Conservation (phyloP, 2,888 invertebrate species). For the Phengaris arion region DNA sequence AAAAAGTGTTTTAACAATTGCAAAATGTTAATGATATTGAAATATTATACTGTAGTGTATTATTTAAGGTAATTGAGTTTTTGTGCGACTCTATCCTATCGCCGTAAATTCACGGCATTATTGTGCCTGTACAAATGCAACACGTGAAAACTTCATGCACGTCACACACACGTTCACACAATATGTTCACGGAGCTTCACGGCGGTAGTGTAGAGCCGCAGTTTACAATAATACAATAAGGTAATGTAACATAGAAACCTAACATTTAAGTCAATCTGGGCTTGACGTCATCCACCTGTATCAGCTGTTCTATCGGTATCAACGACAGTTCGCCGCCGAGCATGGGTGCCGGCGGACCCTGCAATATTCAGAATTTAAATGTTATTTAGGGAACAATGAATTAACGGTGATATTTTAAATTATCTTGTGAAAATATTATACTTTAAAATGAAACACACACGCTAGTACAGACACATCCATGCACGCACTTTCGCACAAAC, state of each 20-base stretch:
- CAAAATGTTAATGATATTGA: neutral
- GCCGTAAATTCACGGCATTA: neutral
- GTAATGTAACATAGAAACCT: neutral
- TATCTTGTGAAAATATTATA: no score
- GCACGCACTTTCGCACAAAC: slow-evolving; percentile 35
- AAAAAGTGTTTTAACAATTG: neutral
- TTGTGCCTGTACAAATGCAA: no score
- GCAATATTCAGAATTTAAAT: slow-evolving; percentile 35
- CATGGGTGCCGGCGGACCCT: slow-evolving; percentile 83
- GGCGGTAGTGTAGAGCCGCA: neutral
- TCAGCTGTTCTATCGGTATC: slow-evolving; percentile 90
- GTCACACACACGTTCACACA: neutral
- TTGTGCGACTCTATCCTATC: neutral
- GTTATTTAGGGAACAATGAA: neutral
- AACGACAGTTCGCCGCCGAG: slow-evolving; percentile 90
- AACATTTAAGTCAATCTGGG: slow-evolving; percentile 45
- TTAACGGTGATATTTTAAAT: no score
- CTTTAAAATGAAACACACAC: no score
- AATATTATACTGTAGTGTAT: neutral
- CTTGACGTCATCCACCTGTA: slow-evolving; percentile 84
- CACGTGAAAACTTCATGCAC: neutral
- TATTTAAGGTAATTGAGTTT: neutral
- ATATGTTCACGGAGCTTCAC: neutral
- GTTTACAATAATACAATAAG: neutral
- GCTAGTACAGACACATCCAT: neutral